Evolutionary conservation across 2,797 vertebrate genomes (phyloP), one percentile per base, ranked within the genome.

Genomic region (Hirundo rustica): DNA sequence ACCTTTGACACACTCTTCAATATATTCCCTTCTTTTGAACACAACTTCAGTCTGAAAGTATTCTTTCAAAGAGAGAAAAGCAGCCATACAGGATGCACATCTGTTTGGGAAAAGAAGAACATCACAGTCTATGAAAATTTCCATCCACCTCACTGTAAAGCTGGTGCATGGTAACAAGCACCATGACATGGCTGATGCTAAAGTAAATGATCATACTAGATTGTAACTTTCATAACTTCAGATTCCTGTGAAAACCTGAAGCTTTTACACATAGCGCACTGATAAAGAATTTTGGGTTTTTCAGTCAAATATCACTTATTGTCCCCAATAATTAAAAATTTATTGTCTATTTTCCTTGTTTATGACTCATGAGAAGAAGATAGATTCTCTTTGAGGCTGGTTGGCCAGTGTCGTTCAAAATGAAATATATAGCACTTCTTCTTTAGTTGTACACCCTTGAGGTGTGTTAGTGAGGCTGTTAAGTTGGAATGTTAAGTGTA

Each of bases 401-500:
- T 89, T 82, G 66, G 50, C 38, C 5, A 62, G 27, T 61, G 55
- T 16, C 5, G 7, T 54, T 21, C 8, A 60, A 95, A 90, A 73
- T 66, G 9, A 67, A 70, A 80, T 21, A 7, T 42, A 64, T 9
- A 70, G 53, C 75, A 75, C 64, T 40, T 26, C 79, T 96, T 68
- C 70, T 96, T 72, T 47, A 80, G 27, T 60, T 86, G 36, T 75
- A 95, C 47, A 94, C 38, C 85, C 87, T 89, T 95, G 88, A 95
- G 65, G 61, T 96, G 65, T 93, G 74, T 94, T 89, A 92, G 47
- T 85, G 73, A 93, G 87, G 25, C 55, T 96, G 80, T 93, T 90
- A 96, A 94, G 73, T 36, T 84, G 40, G 65, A 95, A 87, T 91
- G 54, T 93, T 96, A 94, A 85, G 50, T 95, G 62, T 84, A 93